Conservation (phyloP, 2,797 vertebrate genomes). For the Acanthis flammea region DNA sequence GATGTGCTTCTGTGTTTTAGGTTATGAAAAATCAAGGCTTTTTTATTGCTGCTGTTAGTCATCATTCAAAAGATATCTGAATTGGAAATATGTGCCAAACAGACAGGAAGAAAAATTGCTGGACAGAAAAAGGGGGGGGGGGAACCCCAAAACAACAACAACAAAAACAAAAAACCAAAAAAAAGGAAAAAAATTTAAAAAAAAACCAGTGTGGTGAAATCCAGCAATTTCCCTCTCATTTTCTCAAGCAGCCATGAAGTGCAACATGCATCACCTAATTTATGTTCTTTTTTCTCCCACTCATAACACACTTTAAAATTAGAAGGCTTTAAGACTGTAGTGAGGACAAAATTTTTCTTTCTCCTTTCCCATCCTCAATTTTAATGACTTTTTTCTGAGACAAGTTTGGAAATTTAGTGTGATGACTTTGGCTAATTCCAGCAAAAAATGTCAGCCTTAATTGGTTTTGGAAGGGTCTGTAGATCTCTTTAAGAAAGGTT, state of each 20-base stretch:
- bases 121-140: neutral
- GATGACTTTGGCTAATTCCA: neutral
- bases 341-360: neutral
- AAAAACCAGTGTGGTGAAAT: neutral
- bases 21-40: neutral
- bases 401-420: neutral
- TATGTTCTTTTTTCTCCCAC: neutral
- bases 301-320: neutral
- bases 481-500: constrained; percentile 1
- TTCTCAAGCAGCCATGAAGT: neutral
- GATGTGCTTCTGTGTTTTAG: neutral
- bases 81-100: neutral
- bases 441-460: neutral
- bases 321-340: neutral
- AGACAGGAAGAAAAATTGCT: neutral
- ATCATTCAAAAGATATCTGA: neutral
- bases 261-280: neutral
- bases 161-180: too few relatives aligned
- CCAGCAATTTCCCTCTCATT: neutral
- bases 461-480: constrained; percentile 2
- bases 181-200: too few relatives aligned
- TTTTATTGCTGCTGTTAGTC: neutral
- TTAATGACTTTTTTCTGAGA: neutral
- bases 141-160: neutral
- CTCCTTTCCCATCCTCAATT: neutral